phyloP scores from a whole-genome alignment of 2,888 invertebrate genomes.

The Hydrotaea cyrtoneurina region DNA sequence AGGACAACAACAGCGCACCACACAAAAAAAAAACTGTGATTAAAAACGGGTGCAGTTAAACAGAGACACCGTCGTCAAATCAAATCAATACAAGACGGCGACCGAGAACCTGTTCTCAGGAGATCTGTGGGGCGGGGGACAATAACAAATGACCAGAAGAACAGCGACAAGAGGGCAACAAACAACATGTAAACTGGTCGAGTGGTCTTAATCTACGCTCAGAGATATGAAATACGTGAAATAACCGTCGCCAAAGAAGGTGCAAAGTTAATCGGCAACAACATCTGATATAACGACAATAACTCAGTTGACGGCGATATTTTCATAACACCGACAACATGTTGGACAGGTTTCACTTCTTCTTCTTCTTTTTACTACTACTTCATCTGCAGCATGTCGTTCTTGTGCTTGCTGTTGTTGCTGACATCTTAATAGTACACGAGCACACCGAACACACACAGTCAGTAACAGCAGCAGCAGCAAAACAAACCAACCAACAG shows the following conservation, averaged over 20 bases:
- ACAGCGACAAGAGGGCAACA: background rate
- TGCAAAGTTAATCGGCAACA: background rate
- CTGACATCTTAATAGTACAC: background rate
- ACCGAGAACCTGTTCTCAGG: background rate
- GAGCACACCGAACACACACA: conserved; percentile 49
- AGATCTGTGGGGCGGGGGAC: background rate
- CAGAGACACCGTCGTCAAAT: background rate
- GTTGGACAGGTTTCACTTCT: background rate
- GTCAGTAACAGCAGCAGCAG: conserved; percentile 48
- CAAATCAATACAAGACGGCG: background rate
- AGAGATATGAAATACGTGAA: background rate
- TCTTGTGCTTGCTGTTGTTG: background rate
- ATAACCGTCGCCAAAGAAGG: background rate
- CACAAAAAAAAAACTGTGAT: background rate
- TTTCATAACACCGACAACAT: background rate
- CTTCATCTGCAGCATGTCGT: background rate
- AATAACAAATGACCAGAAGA: background rate
- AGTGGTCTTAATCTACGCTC: background rate
- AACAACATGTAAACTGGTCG: conserved; percentile 5
- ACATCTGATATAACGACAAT: conserved; percentile 3
- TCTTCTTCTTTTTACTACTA: background rate
- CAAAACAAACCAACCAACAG: background rate
- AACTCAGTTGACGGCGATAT: background rate
- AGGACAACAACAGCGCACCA: background rate
- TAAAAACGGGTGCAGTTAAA: background rate